These are phyloP conservation scores for Calephelis perditalis DNA, from an alignment of 2,888 invertebrate species.

Conservation along the genomic window DNA sequence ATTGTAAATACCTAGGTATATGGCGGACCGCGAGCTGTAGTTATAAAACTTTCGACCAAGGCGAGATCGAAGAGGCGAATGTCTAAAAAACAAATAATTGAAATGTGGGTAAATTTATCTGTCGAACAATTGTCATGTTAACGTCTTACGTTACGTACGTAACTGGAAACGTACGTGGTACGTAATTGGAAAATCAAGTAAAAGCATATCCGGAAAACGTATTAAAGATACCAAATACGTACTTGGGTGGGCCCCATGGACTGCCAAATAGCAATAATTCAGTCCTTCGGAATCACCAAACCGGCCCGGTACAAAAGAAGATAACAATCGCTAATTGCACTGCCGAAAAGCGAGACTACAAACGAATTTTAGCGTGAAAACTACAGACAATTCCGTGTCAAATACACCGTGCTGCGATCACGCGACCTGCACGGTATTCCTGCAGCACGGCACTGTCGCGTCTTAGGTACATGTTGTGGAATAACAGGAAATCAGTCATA, in stretches of 20 bases:
- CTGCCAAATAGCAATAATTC: slow-evolving; percentile 18
- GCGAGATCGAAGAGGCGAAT: too few relatives aligned
- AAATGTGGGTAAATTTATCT: too few relatives aligned
- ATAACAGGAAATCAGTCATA: not conserved
- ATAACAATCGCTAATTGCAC: slow-evolving; percentile 68
- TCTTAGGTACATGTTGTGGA: slow-evolving; percentile 1
- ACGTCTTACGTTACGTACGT: too few relatives aligned
- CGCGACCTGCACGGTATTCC: slow-evolving; percentile 39
- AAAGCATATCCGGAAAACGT: not conserved
- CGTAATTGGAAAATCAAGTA: too few relatives aligned
- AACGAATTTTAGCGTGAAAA: slow-evolving; percentile 69
- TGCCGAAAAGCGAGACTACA: slow-evolving; percentile 58
- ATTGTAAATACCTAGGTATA: too few relatives aligned
- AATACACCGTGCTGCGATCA: slow-evolving; percentile 49
- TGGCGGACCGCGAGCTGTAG: too few relatives aligned
- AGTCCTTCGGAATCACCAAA: slow-evolving; percentile 14
- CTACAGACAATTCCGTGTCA: slow-evolving; percentile 62
- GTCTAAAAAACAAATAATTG: too few relatives aligned
- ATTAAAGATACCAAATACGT: not conserved
- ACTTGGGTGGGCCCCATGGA: slow-evolving; percentile 6
- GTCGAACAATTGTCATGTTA: too few relatives aligned
- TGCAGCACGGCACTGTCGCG: slow-evolving; percentile 13
- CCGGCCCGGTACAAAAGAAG: slow-evolving; percentile 31
- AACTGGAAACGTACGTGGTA: too few relatives aligned
- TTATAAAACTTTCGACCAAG: too few relatives aligned